Evolutionary conservation across 2,113 vertebrate genomes (phyloP).

Genomic region (Notarius quadriscutis): DNA sequence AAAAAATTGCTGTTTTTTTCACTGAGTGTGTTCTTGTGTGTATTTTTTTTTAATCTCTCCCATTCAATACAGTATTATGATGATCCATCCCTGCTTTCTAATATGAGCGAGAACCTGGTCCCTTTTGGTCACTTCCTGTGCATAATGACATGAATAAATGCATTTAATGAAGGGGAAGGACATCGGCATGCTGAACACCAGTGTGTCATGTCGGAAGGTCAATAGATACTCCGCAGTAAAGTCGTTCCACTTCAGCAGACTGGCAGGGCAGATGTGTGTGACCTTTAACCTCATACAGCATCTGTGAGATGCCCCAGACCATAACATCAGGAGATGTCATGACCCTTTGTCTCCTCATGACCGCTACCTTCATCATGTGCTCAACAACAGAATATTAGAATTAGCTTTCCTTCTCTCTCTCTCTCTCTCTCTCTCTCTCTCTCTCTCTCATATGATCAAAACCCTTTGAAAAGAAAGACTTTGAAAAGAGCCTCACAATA

Average conservation of each 20-base stretch:
- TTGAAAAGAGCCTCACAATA: neutral
- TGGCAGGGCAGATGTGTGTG: neutral
- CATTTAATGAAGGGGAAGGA: neutral
- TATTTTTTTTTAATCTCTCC: neutral
- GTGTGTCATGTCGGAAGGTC: slow-evolving; percentile 5
- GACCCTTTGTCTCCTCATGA: neutral
- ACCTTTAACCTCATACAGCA: slow-evolving; percentile 5
- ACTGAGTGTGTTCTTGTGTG: neutral
- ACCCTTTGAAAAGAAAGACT: neutral
- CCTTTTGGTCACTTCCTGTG: neutral
- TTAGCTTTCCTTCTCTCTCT: neutral
- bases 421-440: neutral
- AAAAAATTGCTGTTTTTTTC: neutral
- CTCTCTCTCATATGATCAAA: neutral
- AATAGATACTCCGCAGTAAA: neutral
- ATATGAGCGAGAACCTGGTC: neutral
- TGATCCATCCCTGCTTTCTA: neutral
- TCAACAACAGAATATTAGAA: neutral
- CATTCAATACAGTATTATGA: neutral
- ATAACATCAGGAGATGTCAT: neutral
- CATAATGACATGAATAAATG: slow-evolving; percentile 9
- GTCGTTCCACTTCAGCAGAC: neutral
- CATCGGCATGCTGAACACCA: neutral
- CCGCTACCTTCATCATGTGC: neutral
- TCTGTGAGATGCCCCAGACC: slow-evolving; percentile 2